These are phyloP conservation scores for Andrena minutula DNA, from an alignment of 2,888 invertebrate species.

Conservation along the genomic window DNA sequence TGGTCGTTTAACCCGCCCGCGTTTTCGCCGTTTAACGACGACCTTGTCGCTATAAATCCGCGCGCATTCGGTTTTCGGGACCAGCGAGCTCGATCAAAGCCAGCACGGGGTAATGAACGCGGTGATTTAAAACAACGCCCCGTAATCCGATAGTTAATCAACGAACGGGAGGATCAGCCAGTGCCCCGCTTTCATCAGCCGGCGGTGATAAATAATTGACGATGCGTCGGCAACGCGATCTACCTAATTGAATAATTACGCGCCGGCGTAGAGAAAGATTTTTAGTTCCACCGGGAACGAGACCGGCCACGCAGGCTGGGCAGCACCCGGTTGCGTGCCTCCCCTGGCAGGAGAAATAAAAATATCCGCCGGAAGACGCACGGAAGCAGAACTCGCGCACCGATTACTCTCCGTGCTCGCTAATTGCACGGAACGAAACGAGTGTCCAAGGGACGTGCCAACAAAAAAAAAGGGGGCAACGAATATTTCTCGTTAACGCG, in stretches of 20 bases:
- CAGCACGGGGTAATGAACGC: background rate
- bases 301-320: background rate
- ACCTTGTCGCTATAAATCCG: background rate
- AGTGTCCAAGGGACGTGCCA: background rate
- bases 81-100: background rate
- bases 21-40: background rate
- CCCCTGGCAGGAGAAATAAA: background rate
- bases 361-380: slow-evolving; percentile 26
- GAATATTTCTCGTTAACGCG: slow-evolving; percentile 9
- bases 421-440: slow-evolving; percentile 36
- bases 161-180: slow-evolving; percentile 41
- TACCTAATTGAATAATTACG: slow-evolving; percentile 27
- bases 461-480: background rate
- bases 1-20: background rate
- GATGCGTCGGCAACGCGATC: slow-evolving; percentile 16
- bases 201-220: slow-evolving; percentile 29
- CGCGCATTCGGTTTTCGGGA: background rate
- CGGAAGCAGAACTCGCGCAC: slow-evolving; percentile 23
- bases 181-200: background rate
- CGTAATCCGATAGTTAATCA: slow-evolving; percentile 58
- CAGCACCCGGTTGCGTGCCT: background rate
- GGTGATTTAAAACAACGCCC: slow-evolving; percentile 30
- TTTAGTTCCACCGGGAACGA: background rate
- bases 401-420: slow-evolving; percentile 29
- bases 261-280: background rate